These are phyloP conservation scores for Cancer borealis DNA, from an alignment of 2,888 invertebrate genomes.

Conservation along the genomic window DNA sequence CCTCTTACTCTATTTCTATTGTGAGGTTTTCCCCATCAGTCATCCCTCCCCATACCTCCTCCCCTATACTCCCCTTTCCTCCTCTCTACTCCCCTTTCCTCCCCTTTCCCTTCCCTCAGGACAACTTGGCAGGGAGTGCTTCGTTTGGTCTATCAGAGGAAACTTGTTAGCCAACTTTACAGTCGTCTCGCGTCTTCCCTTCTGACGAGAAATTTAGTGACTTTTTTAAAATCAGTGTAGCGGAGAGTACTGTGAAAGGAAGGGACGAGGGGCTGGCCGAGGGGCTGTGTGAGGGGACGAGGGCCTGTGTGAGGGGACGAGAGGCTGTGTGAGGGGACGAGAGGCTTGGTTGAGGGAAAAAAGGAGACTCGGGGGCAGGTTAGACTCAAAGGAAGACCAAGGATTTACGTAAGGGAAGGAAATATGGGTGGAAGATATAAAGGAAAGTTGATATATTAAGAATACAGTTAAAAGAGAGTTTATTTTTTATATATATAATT, in stretches of 20 bases:
- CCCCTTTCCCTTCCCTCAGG: not conserved
- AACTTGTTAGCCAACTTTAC: not conserved
- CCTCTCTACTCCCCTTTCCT: not conserved
- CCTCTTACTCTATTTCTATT: not conserved
- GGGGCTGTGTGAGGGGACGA: not conserved
- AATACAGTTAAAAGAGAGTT: no score
- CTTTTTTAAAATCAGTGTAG: conserved; percentile 12
- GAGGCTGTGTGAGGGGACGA: not conserved
- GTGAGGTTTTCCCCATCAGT: no score
- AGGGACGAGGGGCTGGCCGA: not conserved
- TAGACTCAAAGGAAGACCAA: no score
- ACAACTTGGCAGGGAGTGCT: not conserved
- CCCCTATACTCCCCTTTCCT: not conserved
- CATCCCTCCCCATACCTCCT: no score
- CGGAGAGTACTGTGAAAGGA: not conserved
- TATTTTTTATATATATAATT: no score
- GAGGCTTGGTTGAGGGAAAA: no score
- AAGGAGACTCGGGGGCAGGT: no score
- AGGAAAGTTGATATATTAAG: no score
- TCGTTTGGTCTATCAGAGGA: not conserved
- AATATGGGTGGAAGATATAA: no score
- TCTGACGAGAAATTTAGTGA: conserved; percentile 3
- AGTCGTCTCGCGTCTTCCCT: conserved; percentile 14
- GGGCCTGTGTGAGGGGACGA: not conserved
- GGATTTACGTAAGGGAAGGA: no score